Evolutionary conservation across 2,888 invertebrate species (phyloP), one percentile per base, ranked within the genome.

Genomic region (Gnatocerus cornutus): DNA sequence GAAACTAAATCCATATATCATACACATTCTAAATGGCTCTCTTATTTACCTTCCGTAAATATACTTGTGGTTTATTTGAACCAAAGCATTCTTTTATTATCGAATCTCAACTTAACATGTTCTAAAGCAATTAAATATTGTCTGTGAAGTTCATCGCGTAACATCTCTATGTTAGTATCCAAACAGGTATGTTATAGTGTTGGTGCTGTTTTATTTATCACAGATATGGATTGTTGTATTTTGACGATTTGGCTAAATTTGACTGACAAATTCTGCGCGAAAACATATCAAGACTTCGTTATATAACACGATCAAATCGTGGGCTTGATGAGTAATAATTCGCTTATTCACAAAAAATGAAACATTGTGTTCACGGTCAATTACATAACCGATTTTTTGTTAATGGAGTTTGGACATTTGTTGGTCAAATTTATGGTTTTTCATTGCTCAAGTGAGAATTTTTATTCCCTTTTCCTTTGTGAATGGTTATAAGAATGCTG

Each of bases 381-480:
- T 59, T 59, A 58, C 21, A 10, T 59, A 10, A n/a, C 9, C 21
- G 48, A 29, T 10, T 13, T 13, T 46, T 27, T 13, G 29, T n/a
- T 59, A 27, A 45, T 4, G 21, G 2, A 27, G 21, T 1, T 21
- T 21, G 21, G 21, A n/a, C 27, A 16, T 72, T 72, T 72, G 69
- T 72, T 67, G 55, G 69, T 66, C 62, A 68, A 62, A 66, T 55
- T 48, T 72, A 45, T 14, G 10, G 48, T 37, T 53, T 67, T 69
- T 72, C 37, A 56, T 70, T 65, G 72, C 72, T 72, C 72, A 72
- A 72, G 61, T 41, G 41, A 52, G 41, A 52, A 12, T 62, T 41
- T 45, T 61, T 9, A 21, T 21, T 21, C 21, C 12, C 9, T 41
- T 41, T 41, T 30, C 27, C 21, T 41, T 59, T 59, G 14, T 46